A percentile compares a stretch with the other conserved stretches of the same genome.
These are phyloP conservation scores for Tiphia femorata DNA, from an alignment of 2,888 invertebrate genomes.

Conservation along the genomic window DNA sequence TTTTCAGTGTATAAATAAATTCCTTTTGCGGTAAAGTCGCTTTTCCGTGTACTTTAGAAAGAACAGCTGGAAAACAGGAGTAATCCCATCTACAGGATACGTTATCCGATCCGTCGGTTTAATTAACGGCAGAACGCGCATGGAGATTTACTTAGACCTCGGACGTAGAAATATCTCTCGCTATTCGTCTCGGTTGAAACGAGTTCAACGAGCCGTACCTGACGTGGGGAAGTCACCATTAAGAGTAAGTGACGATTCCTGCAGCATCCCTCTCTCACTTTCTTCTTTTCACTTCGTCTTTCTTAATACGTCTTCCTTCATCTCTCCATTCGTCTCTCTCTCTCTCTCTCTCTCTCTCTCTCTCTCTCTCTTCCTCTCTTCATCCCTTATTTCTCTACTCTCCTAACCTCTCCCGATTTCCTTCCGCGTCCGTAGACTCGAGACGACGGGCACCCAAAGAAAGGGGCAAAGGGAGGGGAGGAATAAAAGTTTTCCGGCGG, in stretches of 20 bases:
- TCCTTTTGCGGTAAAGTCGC: too few species aligned
- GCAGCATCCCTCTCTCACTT: neutral
- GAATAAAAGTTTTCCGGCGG: conserved; percentile 54
- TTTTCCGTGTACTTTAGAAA: too few species aligned
- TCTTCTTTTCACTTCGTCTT: neutral
- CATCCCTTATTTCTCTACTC: neutral
- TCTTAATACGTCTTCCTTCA: neutral
- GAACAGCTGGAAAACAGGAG: too few species aligned
- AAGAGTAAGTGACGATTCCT: too few species aligned
- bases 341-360: neutral
- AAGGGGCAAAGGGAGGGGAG: conserved; percentile 15
- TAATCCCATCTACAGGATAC: too few species aligned
- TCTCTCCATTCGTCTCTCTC: neutral
- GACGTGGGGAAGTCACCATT: neutral
- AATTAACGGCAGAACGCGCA: too few species aligned
- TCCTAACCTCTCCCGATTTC: neutral
- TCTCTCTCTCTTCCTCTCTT: neutral
- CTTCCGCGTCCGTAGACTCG: neutral
- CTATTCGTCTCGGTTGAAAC: too few species aligned
- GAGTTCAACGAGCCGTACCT: neutral
- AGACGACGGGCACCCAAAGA: neutral
- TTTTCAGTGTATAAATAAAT: too few species aligned
- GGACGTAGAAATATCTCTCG: too few species aligned
- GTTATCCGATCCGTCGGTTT: too few species aligned
- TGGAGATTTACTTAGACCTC: too few species aligned